These are phyloP conservation scores for Xenus cinereus DNA, from an alignment of 2,113 vertebrate genomes.

Conservation along the genomic window DNA sequence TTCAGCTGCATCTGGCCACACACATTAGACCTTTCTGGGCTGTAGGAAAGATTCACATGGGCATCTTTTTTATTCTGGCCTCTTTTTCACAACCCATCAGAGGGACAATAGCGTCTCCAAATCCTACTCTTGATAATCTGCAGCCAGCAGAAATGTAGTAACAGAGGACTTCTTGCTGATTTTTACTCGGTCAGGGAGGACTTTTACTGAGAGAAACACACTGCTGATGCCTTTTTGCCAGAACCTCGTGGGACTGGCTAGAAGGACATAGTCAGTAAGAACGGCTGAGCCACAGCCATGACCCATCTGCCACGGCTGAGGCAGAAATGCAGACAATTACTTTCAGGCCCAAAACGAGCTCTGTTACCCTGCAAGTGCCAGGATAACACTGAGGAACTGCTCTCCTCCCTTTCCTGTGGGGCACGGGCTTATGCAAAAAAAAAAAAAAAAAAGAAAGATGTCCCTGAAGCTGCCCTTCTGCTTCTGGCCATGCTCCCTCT, in stretches of 20 bases:
- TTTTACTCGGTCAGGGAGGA: not conserved
- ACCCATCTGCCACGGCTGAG: not conserved
- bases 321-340: not conserved
- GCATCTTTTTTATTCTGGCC: not conserved
- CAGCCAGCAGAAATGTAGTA: not conserved
- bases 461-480: not conserved
- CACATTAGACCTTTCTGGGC: not conserved
- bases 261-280: not conserved
- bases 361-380: accelerated
- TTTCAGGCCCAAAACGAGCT: not conserved
- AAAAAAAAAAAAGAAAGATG: not conserved
- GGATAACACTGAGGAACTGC: not conserved
- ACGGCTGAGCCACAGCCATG: not conserved
- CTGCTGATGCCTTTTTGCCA: not conserved
- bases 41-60: not conserved
- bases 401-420: not conserved
- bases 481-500: not conserved
- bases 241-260: not conserved
- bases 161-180: not conserved
- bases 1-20: not conserved
- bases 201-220: not conserved
- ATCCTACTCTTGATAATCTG: not conserved
- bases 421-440: accelerated
- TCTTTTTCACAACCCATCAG: not conserved
- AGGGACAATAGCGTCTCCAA: not conserved